Evolutionary conservation across 2,888 invertebrate genomes (phyloP).

Genomic region (Meliscaeva auricollis): DNA sequence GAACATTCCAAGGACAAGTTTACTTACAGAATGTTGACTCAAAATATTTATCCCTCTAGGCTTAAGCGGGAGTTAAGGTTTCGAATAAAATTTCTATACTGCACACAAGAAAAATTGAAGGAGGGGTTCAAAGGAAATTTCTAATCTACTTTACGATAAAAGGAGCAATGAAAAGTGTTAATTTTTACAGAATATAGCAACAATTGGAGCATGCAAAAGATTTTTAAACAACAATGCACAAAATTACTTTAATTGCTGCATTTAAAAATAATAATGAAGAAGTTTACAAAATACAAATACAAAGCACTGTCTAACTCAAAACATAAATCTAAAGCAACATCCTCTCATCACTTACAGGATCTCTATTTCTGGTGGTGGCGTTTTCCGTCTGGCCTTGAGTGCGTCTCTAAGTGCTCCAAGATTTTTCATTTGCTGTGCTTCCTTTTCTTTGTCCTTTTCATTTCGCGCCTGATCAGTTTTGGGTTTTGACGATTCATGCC

Average conservation of each 20-base stretch:
- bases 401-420: slow-evolving; percentile 42
- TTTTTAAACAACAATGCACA: neutral
- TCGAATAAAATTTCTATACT: no score
- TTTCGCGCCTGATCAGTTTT: slow-evolving; percentile 21
- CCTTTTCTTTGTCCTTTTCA: neutral
- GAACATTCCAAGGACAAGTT: no score
- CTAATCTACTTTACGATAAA: no score
- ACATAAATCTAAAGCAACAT: neutral
- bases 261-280: neutral
- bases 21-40: no score
- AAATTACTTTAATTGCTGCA: neutral
- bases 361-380: slow-evolving; percentile 61
- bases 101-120: no score
- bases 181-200: neutral
- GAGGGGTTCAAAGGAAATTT: no score
- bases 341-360: slow-evolving; percentile 60
- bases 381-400: slow-evolving; percentile 55
- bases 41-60: no score
- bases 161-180: neutral
- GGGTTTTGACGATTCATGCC: slow-evolving; percentile 22
- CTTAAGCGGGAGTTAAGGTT: no score
- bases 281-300: neutral
- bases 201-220: slow-evolving; percentile 6
- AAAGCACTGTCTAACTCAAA: neutral
- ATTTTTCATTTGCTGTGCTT: slow-evolving; percentile 45